Evolutionary conservation across 2,888 invertebrate genomes (phyloP).

Genomic region (Leptinotarsa tumamoca): DNA sequence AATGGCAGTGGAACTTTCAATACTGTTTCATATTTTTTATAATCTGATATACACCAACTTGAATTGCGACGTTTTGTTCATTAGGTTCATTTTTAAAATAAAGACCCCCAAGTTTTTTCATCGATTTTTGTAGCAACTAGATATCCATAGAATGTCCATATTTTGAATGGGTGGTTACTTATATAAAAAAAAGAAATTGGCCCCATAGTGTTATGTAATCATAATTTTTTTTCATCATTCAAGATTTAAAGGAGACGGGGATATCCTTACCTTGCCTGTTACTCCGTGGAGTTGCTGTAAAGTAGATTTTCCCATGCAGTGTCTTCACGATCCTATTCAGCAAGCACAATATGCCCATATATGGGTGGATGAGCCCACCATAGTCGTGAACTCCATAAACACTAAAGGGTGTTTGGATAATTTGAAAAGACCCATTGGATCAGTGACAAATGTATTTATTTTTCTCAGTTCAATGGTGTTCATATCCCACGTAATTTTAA

Average conservation of each 20-base stretch:
- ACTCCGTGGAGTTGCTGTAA: slow-evolving; percentile 74
- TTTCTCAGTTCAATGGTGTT: slow-evolving; percentile 37
- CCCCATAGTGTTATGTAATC: too few relatives aligned
- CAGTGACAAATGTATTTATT: slow-evolving; percentile 47
- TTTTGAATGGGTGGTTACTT: too few relatives aligned
- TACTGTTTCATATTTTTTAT: too few relatives aligned
- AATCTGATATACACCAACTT: too few relatives aligned
- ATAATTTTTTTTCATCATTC: background rate
- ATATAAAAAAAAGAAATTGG: too few relatives aligned
- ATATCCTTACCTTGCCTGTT: slow-evolving; percentile 63
- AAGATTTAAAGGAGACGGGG: slow-evolving; percentile 49
- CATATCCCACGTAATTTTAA: slow-evolving; percentile 41
- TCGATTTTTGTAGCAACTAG: too few relatives aligned
- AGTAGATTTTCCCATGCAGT: slow-evolving; percentile 70
- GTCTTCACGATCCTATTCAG: slow-evolving; percentile 74
- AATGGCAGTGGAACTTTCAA: too few relatives aligned
- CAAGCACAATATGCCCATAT: slow-evolving; percentile 62
- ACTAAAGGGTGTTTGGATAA: slow-evolving; percentile 62
- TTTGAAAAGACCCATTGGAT: slow-evolving; percentile 57
- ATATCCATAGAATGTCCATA: too few relatives aligned
- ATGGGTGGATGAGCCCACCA: slow-evolving; percentile 61
- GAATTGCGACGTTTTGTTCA: too few relatives aligned
- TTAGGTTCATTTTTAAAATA: too few relatives aligned
- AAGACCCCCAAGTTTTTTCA: too few relatives aligned
- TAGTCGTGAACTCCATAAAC: slow-evolving; percentile 61